Conservation (phyloP, 2,797 vertebrate genomes). For the Potorous gilbertii region DNA sequence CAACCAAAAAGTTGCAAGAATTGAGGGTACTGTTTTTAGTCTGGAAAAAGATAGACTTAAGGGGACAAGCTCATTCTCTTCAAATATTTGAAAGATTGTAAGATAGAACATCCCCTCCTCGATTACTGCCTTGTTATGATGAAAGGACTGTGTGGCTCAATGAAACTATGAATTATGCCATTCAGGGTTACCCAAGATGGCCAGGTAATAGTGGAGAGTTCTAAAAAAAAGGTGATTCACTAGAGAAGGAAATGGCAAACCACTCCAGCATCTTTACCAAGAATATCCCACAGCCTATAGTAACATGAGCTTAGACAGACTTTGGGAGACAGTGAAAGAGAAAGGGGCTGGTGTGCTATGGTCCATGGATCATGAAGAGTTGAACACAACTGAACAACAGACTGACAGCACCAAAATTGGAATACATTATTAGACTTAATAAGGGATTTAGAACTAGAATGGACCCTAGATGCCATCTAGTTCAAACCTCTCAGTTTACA, state of each 20-base stretch:
- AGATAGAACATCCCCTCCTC: not conserved
- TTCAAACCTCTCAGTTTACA: not conserved
- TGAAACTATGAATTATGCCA: not conserved
- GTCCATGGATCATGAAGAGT: too few species aligned
- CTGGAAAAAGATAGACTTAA: not conserved
- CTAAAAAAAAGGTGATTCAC: not conserved
- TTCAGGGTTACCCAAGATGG: not conserved
- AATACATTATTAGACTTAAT: not conserved
- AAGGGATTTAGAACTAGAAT: not conserved
- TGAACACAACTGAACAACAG: not conserved
- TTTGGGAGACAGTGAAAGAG: not conserved
- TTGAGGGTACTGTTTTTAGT: not conserved
- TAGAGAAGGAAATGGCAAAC: not conserved
- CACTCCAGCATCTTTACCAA: not conserved
- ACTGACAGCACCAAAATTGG: not conserved
- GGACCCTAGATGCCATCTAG: not conserved
- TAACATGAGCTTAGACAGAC: not conserved
- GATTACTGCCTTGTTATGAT: not conserved
- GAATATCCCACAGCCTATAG: not conserved
- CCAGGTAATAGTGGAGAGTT: not conserved
- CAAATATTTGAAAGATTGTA: not conserved
- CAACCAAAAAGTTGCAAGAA: not conserved
- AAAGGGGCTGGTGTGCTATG: not conserved
- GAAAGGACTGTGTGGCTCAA: not conserved
- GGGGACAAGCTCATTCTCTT: not conserved